A percentile compares a stretch with the other conserved stretches of the same genome.
Conservation (phyloP, 2,888 invertebrate genomes). For the Coecobrya sp. region DNA sequence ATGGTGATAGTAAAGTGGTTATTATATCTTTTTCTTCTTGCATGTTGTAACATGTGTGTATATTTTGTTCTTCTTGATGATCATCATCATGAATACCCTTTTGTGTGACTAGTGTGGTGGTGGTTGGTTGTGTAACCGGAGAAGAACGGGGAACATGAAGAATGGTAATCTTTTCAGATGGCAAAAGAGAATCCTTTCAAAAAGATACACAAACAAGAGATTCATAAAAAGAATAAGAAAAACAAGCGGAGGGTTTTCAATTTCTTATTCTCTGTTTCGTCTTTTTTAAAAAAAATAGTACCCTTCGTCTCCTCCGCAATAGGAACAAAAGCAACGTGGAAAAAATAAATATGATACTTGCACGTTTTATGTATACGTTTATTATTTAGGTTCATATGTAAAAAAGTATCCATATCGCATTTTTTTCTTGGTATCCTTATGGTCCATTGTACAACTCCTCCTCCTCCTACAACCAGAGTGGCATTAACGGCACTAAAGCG, state of each 20-base stretch:
- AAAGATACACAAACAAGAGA: no score
- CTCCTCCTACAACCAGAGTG: neutral
- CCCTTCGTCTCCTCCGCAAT: neutral
- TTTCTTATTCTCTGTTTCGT: neutral
- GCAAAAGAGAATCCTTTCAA: no score
- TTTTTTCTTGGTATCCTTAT: neutral
- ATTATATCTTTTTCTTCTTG: neutral
- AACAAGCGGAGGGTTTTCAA: neutral
- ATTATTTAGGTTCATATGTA: neutral
- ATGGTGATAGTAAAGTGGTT: conserved; percentile 18
- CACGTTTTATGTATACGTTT: no score
- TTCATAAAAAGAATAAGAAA: neutral
- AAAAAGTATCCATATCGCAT: conserved; percentile 1
- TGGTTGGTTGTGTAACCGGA: neutral
- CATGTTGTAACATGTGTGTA: neutral
- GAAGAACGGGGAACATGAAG: neutral
- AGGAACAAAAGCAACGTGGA: neutral
- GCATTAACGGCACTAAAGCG: neutral
- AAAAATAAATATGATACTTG: neutral
- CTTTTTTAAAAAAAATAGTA: neutral
- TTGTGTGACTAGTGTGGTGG: neutral
- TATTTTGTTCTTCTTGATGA: no score
- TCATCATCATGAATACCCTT: neutral
- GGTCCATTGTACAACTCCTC: neutral
- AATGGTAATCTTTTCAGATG: no score